Percentiles rank a stretch among this genome's conserved stretches.
Evolutionary conservation across 2,888 invertebrate genomes (phyloP).

Genomic region (Lasius fuliginosus): DNA sequence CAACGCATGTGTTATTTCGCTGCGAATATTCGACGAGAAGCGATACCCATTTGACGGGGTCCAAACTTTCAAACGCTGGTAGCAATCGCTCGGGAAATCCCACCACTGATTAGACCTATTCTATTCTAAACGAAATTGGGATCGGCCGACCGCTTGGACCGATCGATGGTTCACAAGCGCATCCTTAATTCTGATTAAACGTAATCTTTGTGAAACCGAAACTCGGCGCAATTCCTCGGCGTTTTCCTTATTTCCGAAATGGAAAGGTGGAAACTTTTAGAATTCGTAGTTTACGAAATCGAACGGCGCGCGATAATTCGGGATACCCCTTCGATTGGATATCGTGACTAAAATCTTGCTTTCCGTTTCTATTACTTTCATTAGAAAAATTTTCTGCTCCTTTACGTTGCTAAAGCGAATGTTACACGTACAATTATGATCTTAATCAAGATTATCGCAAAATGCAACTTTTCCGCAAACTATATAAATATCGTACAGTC

Average conservation of each 20-base stretch:
- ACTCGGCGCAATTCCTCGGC: slow-evolving; percentile 36
- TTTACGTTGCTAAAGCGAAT: not conserved
- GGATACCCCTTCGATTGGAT: slow-evolving; percentile 55
- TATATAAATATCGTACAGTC: not conserved
- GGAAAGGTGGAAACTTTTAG: slow-evolving; percentile 61
- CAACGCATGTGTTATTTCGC: slow-evolving; percentile 34
- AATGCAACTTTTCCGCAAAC: not conserved
- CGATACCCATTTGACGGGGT: slow-evolving; percentile 27
- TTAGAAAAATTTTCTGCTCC: slow-evolving; percentile 15
- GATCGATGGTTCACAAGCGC: slow-evolving; percentile 63
- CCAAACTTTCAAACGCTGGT: slow-evolving; percentile 25
- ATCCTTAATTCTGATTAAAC: slow-evolving; percentile 75
- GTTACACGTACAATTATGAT: not conserved
- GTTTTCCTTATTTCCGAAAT: slow-evolving; percentile 5
- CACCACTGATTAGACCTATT: slow-evolving; percentile 65
- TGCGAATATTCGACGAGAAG: slow-evolving; percentile 35
- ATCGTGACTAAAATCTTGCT: slow-evolving; percentile 37
- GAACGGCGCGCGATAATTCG: slow-evolving; percentile 45
- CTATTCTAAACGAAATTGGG: slow-evolving; percentile 67
- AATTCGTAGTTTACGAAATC: slow-evolving; percentile 57
- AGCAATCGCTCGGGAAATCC: slow-evolving; percentile 35
- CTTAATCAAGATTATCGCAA: slow-evolving; percentile 18
- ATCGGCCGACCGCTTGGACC: slow-evolving; percentile 56
- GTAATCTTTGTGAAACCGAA: slow-evolving; percentile 63
- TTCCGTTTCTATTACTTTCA: not conserved